Evolutionary conservation across 1,140 invertebrate genomes (phyloP).

Genomic region (Trichonephila clavipes): DNA sequence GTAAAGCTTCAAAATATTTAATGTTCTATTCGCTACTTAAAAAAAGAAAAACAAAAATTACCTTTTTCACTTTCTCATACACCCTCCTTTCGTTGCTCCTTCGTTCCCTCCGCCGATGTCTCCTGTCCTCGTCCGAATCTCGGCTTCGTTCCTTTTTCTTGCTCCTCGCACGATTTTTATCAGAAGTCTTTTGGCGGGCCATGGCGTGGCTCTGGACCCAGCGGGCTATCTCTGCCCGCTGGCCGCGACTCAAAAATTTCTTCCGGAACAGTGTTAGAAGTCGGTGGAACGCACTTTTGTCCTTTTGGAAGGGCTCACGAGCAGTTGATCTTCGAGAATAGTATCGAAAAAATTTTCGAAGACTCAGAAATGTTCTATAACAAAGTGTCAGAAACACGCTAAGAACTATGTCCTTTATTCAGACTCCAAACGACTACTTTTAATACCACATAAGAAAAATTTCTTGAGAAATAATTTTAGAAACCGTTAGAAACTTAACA

Average conservation of each 20-base stretch:
- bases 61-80: conserved; percentile 48
- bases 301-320: not conserved
- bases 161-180: not conserved
- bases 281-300: not conserved
- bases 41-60: not conserved
- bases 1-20: too few species aligned
- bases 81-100: conserved; percentile 17
- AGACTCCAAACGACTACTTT: too few species aligned
- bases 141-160: conserved; percentile 24
- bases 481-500: too few species aligned
- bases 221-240: conserved; percentile 43
- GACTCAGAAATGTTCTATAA: too few species aligned
- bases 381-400: too few species aligned
- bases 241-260: not conserved
- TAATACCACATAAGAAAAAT: too few species aligned
- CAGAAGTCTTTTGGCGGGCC: conserved; percentile 42
- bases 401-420: too few species aligned
- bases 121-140: not conserved
- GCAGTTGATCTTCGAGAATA: not conserved
- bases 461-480: too few species aligned
- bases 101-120: not conserved
- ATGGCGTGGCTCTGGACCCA: conserved; percentile 33
- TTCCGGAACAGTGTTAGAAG: conserved; percentile 28
- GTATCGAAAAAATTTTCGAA: too few species aligned
- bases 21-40: too few species aligned